These are phyloP conservation scores for Flexamia atlantica DNA, from an alignment of 2,888 invertebrate species.

Conservation along the genomic window DNA sequence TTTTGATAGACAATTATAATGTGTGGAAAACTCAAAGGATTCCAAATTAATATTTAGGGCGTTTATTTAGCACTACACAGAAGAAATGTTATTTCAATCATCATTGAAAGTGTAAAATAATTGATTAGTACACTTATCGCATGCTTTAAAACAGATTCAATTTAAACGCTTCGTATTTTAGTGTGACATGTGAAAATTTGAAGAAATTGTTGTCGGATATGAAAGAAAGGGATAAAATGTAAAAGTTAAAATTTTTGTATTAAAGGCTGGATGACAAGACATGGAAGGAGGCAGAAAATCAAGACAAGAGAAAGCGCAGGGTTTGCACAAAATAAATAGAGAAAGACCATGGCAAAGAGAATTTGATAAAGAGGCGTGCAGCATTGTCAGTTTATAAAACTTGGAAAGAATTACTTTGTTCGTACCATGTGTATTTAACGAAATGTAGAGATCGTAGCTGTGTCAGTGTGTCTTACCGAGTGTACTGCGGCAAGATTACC, in stretches of 20 bases:
- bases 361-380: constrained; percentile 37
- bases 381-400: constrained; percentile 50
- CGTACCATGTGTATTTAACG: constrained; percentile 47
- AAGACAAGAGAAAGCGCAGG: constrained; percentile 47
- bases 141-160: not conserved
- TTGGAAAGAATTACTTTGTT: constrained; percentile 41
- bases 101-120: no score
- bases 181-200: not conserved
- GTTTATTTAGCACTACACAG: not conserved
- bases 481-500: constrained; percentile 53
- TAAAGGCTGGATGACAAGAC: constrained; percentile 39
- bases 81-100: not conserved
- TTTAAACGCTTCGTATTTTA: not conserved
- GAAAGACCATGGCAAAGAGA: constrained; percentile 53
- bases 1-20: no score
- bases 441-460: constrained; percentile 37
- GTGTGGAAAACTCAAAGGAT: no score
- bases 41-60: no score
- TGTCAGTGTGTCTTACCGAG: constrained; percentile 49
- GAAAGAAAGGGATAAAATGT: constrained; percentile 11
- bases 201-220: not conserved
- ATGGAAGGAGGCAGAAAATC: constrained; percentile 33
- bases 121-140: not conserved
- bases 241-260: not conserved
- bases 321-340: constrained; percentile 42